A percentile compares a stretch with the other conserved stretches of the same genome.
phyloP scores from a whole-genome alignment of 2,797 vertebrate genomes.

The Enteromius fasciolatus region DNA sequence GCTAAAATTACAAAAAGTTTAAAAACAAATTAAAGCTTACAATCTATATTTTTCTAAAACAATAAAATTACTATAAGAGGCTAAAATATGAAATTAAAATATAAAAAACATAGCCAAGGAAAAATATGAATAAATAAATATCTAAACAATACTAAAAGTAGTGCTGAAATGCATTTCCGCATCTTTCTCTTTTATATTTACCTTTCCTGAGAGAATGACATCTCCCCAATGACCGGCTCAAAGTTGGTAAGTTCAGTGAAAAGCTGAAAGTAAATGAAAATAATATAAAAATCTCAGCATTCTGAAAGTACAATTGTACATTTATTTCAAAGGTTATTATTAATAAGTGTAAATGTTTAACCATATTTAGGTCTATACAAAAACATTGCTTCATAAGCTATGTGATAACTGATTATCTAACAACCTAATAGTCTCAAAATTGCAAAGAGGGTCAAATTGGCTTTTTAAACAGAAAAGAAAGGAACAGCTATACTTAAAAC shows the following conservation, averaged over 20 bases:
- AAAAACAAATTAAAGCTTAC: background rate
- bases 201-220: slow-evolving; percentile 72
- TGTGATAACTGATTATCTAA: background rate
- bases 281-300: background rate
- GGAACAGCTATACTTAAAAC: background rate
- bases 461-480: background rate
- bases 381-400: background rate
- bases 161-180: background rate
- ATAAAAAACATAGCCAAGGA: background rate
- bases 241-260: slow-evolving; percentile 85
- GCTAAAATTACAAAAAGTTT: background rate
- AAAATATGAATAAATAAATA: background rate
- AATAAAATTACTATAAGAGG: slow-evolving; percentile 7
- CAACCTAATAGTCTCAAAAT: background rate
- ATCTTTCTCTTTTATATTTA: slow-evolving; percentile 70
- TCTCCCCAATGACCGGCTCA: slow-evolving; percentile 77
- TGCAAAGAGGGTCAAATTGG: background rate
- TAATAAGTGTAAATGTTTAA: background rate
- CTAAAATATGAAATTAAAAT: background rate
- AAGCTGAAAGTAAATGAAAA: slow-evolving; percentile 70
- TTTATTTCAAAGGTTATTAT: background rate
- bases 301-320: background rate
- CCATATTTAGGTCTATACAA: background rate
- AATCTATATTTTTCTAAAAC: slow-evolving; percentile 5
- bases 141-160: background rate